Evolutionary conservation across 2,888 invertebrate species (phyloP).

Genomic region (Temnothorax rugatulus): DNA sequence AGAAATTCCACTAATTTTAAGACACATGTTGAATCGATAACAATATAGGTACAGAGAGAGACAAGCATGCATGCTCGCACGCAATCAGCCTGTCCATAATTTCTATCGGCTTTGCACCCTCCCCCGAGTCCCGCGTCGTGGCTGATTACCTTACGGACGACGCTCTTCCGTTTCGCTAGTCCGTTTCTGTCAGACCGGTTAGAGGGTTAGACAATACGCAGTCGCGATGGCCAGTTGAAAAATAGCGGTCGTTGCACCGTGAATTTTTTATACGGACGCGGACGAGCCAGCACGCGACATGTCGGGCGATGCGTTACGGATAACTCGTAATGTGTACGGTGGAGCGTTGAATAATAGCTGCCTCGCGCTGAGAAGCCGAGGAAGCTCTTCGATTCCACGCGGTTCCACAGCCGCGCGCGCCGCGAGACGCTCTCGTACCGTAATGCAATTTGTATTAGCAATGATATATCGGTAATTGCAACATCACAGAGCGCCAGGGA

Average conservation of each 20-base stretch:
- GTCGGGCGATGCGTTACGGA: slow-evolving; percentile 46
- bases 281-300: slow-evolving; percentile 45
- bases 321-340: slow-evolving; percentile 27
- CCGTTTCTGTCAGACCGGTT: not conserved
- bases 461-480: slow-evolving; percentile 48
- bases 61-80: not conserved
- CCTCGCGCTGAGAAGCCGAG: not conserved
- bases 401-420: no score
- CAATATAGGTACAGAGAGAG: not conserved
- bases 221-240: slow-evolving; percentile 49
- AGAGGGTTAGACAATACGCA: slow-evolving; percentile 3
- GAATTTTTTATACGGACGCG: slow-evolving; percentile 69
- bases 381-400: slow-evolving; percentile 15
- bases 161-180: slow-evolving; percentile 2
- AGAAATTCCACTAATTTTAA: not conserved
- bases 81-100: not conserved
- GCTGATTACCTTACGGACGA: slow-evolving; percentile 20
- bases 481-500: not conserved
- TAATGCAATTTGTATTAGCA: slow-evolving; percentile 29
- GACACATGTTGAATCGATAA: slow-evolving; percentile 11
- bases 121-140: not conserved
- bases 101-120: slow-evolving; percentile 8
- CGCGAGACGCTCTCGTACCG: not conserved
- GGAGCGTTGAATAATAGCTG: slow-evolving; percentile 21
- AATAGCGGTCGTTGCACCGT: slow-evolving; percentile 66